Evolutionary conservation across 2,888 invertebrate species (phyloP).

Genomic region (Selenia dentaria): DNA sequence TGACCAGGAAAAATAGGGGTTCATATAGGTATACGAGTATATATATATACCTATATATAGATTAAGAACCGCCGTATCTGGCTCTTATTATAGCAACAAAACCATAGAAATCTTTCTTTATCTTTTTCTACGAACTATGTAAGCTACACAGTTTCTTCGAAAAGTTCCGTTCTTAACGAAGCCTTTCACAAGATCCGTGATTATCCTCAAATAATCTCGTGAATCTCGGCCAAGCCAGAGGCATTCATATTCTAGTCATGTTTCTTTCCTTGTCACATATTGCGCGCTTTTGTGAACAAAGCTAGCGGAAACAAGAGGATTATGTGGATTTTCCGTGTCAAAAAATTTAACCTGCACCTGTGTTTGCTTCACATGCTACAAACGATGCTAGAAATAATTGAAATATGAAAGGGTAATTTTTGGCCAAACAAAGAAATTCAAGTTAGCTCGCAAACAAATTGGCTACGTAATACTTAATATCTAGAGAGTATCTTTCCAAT

Average conservation of each 20-base stretch:
- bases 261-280: slow-evolving; percentile 20
- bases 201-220: slow-evolving; percentile 18
- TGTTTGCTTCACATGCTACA: slow-evolving; percentile 21
- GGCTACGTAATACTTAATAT: too few species aligned
- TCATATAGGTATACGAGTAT: too few species aligned
- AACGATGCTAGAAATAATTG: too few species aligned
- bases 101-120: too few species aligned
- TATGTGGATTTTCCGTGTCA: slow-evolving; percentile 28
- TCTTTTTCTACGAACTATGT: too few species aligned
- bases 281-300: slow-evolving; percentile 34
- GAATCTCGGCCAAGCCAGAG: slow-evolving; percentile 8
- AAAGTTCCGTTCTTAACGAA: slow-evolving; percentile 22
- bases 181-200: slow-evolving; percentile 12
- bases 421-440: too few species aligned
- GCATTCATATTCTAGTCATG: slow-evolving; percentile 24
- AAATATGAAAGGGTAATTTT: too few species aligned
- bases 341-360: slow-evolving; percentile 37
- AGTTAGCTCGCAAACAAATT: background rate
- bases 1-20: too few species aligned
- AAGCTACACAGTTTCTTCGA: too few species aligned
- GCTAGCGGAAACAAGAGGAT: slow-evolving; percentile 35
- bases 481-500: background rate
- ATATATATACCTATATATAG: too few species aligned
- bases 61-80: too few species aligned
- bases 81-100: too few species aligned